Evolutionary conservation across 2,113 vertebrate genomes (phyloP).

Genomic region (Leptocoma aspasia): DNA sequence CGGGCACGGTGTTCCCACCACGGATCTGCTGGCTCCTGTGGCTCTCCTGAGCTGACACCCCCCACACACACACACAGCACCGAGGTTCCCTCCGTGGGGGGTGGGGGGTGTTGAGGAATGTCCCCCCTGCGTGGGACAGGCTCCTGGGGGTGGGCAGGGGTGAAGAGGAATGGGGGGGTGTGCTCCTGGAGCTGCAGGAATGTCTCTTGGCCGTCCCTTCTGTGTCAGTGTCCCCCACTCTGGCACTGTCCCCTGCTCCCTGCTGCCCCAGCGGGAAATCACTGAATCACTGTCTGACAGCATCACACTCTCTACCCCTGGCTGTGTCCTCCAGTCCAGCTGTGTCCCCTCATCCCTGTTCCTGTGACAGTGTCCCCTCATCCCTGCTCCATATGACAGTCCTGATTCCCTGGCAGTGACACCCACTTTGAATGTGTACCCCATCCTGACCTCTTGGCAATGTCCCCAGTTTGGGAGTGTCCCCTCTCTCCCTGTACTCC

Average conservation of each 20-base stretch:
- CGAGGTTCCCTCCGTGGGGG: rapidly evolving
- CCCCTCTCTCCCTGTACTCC: background rate
- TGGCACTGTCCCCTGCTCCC: background rate
- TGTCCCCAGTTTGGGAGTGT: background rate
- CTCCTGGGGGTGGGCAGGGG: background rate
- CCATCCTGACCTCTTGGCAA: background rate
- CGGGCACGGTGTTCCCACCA: background rate
- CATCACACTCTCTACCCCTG: background rate
- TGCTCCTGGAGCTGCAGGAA: background rate
- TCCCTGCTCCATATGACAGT: background rate
- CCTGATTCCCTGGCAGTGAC: no score
- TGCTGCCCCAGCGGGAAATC: background rate
- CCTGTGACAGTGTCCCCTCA: background rate
- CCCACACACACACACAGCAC: rapidly evolving
- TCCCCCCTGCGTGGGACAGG: background rate
- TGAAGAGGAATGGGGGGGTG: background rate
- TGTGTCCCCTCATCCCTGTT: background rate
- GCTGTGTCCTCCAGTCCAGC: background rate
- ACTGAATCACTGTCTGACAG: background rate
- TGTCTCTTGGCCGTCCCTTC: background rate
- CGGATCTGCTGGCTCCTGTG: background rate
- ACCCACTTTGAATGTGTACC: background rate
- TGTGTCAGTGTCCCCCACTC: no score
- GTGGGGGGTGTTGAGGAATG: background rate
- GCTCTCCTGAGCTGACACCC: background rate